A percentile compares a stretch with the other conserved stretches of the same genome.
Evolutionary conservation across 92 coral and sea anemone genomes (phyloP).

Genomic region (Diadumene lineata): DNA sequence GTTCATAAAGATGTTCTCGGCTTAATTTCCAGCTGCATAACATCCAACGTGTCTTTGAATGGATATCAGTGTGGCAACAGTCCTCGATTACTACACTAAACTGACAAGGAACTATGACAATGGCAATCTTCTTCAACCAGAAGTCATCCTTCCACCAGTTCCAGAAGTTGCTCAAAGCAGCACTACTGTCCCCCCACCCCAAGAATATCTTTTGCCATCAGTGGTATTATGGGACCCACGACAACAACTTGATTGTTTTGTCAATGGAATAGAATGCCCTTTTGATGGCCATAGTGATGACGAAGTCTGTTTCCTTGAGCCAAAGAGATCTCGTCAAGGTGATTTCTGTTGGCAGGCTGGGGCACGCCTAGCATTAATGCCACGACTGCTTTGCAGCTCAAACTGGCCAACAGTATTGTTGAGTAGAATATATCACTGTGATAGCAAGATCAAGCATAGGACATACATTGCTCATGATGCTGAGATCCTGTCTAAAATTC

Average conservation of each 20-base stretch:
- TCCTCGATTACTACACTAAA: slow-evolving; percentile 37
- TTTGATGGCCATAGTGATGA: slow-evolving; percentile 54
- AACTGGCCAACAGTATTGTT: slow-evolving; percentile 56
- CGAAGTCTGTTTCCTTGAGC: slow-evolving; percentile 33
- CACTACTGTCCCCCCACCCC: slow-evolving; percentile 50
- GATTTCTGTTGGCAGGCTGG: slow-evolving; percentile 63
- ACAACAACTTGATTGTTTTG: slow-evolving; percentile 51
- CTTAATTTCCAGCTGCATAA: not conserved
- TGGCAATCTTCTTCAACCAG: slow-evolving; percentile 36
- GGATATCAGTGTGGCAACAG: slow-evolving; percentile 26
- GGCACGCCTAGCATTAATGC: slow-evolving; percentile 44
- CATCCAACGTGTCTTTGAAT: not conserved
- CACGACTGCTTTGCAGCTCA: slow-evolving; percentile 62
- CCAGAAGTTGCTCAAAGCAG: slow-evolving; percentile 48
- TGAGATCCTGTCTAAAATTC: slow-evolving; percentile 53
- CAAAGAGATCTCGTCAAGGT: slow-evolving; percentile 29
- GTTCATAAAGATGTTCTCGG: not conserved
- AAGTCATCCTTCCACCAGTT: slow-evolving; percentile 63
- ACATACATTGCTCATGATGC: slow-evolving; percentile 64
- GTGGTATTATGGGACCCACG: slow-evolving; percentile 70
- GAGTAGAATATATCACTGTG: slow-evolving; percentile 66
- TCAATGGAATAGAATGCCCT: slow-evolving; percentile 56
- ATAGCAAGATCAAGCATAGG: slow-evolving; percentile 35
- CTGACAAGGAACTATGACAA: slow-evolving; percentile 31
- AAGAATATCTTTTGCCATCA: slow-evolving; percentile 56